phyloP scores from a whole-genome alignment of 2,888 invertebrate genomes.

The Frankliniella fusca region DNA sequence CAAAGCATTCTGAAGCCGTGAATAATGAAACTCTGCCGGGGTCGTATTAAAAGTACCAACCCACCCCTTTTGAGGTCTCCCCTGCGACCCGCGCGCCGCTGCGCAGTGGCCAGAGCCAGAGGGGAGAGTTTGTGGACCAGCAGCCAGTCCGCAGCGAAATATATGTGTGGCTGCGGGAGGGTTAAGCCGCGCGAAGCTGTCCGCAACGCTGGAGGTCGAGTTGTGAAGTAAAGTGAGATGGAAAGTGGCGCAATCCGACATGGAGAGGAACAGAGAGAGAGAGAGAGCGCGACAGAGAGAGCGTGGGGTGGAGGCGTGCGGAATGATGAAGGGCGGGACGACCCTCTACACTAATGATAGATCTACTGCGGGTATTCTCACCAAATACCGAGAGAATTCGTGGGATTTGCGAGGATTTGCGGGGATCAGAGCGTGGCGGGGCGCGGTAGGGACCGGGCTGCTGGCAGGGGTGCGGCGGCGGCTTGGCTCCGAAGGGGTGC shows the following conservation, averaged over 20 bases:
- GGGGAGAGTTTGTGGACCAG: too few relatives aligned
- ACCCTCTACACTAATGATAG: slow-evolving; percentile 24
- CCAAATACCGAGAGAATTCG: slow-evolving; percentile 26
- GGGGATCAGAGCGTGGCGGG: neutral
- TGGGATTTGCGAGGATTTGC: slow-evolving; percentile 19
- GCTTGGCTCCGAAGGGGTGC: neutral
- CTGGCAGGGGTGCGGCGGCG: neutral
- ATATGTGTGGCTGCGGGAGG: neutral
- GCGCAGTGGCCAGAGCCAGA: too few relatives aligned
- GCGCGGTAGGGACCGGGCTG: neutral
- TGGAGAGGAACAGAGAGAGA: neutral
- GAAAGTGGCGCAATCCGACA: neutral
- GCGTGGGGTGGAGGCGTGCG: neutral
- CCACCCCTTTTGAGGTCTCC: too few relatives aligned
- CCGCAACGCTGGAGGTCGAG: neutral
- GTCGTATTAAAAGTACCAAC: too few relatives aligned
- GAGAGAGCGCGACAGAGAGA: neutral
- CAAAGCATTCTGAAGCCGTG: too few relatives aligned
- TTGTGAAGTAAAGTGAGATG: slow-evolving; percentile 5
- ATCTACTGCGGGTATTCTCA: slow-evolving; percentile 22
- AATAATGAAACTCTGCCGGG: too few relatives aligned
- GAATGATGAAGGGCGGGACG: slow-evolving; percentile 17
- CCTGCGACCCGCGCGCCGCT: too few relatives aligned
- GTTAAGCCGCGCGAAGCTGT: neutral
- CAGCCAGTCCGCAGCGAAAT: too few relatives aligned